A percentile compares a stretch with the other conserved stretches of the same genome.
Conservation (phyloP, 2,113 vertebrate species). For the Tyrannus savana region DNA sequence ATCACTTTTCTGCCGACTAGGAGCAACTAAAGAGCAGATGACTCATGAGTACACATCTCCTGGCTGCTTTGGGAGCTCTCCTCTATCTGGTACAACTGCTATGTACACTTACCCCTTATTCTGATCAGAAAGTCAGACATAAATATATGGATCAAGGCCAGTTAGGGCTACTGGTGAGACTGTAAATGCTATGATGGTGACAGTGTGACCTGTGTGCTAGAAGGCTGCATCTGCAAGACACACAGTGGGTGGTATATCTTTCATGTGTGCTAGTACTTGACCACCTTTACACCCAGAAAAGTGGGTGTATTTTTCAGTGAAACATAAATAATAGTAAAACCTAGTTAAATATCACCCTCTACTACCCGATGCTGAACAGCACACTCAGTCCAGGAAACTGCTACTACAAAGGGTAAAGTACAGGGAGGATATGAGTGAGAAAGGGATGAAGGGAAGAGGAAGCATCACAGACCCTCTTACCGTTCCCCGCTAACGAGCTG, state of each 20-base stretch:
- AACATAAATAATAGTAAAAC: neutral
- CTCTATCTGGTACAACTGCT: neutral
- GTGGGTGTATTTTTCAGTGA: neutral
- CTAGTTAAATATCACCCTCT: neutral
- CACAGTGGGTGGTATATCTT: neutral
- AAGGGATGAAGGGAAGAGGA: constrained; percentile 19
- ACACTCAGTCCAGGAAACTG: neutral
- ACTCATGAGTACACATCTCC: neutral
- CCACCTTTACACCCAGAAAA: neutral
- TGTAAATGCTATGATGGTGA: neutral
- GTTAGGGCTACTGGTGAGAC: neutral
- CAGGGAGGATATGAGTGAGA: neutral
- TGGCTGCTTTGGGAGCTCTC: neutral
- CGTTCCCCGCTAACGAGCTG: constrained; percentile 13
- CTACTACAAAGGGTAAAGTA: neutral
- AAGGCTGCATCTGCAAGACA: neutral
- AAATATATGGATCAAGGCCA: neutral
- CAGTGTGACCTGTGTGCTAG: neutral
- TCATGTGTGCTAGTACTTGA: neutral
- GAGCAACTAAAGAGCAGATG: constrained; percentile 7
- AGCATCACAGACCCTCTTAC: neutral
- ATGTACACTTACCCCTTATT: neutral
- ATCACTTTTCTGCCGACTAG: neutral
- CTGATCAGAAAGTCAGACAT: neutral
- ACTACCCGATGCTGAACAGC: neutral